phyloP scores from a whole-genome alignment of 1,140 invertebrate genomes.

The Archivesica marissinica region DNA sequence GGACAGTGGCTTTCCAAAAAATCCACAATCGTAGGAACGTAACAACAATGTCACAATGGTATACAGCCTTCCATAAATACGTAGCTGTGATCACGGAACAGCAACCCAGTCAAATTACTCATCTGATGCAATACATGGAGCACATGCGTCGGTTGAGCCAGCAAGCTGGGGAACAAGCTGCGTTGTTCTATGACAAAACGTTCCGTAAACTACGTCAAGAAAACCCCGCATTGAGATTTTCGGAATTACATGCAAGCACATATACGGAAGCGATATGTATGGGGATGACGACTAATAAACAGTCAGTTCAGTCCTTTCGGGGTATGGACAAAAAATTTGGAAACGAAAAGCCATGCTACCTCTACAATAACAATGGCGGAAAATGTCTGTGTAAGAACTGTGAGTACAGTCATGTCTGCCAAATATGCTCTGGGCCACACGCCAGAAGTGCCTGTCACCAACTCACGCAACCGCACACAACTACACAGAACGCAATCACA shows the following conservation, averaged over 20 bases:
- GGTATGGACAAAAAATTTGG: too few species aligned
- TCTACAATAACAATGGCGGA: too few species aligned
- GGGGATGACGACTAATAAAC: too few species aligned
- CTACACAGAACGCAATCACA: too few species aligned
- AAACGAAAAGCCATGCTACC: too few species aligned
- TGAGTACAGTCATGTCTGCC: neutral
- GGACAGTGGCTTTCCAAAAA: slow-evolving; percentile 2
- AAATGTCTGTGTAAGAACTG: neutral
- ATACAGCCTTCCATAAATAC: slow-evolving; percentile 6
- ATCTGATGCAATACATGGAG: neutral
- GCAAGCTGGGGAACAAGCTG: neutral
- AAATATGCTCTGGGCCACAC: neutral
- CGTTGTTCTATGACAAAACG: neutral
- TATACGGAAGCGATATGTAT: too few species aligned
- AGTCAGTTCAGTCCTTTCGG: too few species aligned
- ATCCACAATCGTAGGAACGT: neutral
- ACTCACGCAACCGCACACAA: too few species aligned
- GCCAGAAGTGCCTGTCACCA: neutral
- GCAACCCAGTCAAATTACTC: neutral
- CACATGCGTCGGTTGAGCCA: neutral
- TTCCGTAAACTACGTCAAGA: neutral
- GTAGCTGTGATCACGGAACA: neutral
- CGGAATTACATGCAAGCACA: neutral
- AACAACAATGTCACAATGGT: neutral
- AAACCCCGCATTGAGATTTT: neutral